These are phyloP conservation scores for Pollenia amentaria DNA, from an alignment of 2,888 invertebrate species.

Conservation along the genomic window DNA sequence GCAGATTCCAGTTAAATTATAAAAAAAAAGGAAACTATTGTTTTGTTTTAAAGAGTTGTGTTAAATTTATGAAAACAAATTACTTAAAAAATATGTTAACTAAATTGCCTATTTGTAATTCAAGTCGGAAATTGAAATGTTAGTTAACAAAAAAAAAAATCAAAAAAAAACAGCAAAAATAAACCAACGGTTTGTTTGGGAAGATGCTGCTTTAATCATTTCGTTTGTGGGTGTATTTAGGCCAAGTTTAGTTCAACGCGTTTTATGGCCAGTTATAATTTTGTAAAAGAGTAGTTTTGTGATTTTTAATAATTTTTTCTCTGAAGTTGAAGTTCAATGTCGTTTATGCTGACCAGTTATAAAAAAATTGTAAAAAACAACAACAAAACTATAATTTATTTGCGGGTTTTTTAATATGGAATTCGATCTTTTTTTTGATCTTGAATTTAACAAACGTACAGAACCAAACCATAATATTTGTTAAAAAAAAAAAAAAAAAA, in stretches of 20 bases:
- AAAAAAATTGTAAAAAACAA: conserved; percentile 4
- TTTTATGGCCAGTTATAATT: not conserved
- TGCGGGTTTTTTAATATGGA: not conserved
- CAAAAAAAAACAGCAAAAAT: not conserved
- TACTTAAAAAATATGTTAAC: not conserved
- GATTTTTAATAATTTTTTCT: not conserved
- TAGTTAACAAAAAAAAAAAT: not conserved
- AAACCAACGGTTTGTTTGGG: conserved; percentile 29
- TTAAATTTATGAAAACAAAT: not conserved
- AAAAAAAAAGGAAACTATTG: not conserved
- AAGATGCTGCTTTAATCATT: conserved; percentile 1
- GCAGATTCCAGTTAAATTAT: not conserved
- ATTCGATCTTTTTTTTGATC: conserved; percentile 15
- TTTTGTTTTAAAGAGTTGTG: not conserved
- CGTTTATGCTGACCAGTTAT: conserved; percentile 26
- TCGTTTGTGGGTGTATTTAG: conserved; percentile 41
- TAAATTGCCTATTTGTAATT: not conserved
- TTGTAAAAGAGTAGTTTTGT: conserved; percentile 25
- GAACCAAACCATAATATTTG: conserved; percentile 27
- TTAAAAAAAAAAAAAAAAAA: not conserved
- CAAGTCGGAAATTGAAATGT: conserved; percentile 19
- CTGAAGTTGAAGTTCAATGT: conserved; percentile 66
- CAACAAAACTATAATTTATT: not conserved
- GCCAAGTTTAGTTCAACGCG: conserved; percentile 30
- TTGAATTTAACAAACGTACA: conserved; percentile 25